A percentile compares a stretch with the other conserved stretches of the same genome.
Evolutionary conservation across 2,113 vertebrate species (phyloP).

Genomic region (Leucopsar rothschildi): DNA sequence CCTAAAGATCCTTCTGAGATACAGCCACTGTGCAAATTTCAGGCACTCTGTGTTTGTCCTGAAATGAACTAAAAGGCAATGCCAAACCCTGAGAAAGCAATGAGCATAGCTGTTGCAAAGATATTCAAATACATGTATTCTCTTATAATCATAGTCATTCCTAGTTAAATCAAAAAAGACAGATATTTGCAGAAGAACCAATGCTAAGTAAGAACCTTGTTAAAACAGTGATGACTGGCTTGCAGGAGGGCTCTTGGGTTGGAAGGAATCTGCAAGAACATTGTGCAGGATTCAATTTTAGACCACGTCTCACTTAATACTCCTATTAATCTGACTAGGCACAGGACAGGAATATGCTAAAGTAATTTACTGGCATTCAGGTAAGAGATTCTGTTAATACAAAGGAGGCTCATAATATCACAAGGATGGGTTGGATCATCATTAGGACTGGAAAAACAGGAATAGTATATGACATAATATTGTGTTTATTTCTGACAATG

Average conservation of each 20-base stretch:
- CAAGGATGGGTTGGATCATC: neutral
- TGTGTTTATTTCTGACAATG: neutral
- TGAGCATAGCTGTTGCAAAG: neutral
- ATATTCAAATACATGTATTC: constrained; percentile 24
- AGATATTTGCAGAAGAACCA: neutral
- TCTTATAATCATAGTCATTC: constrained; percentile 10
- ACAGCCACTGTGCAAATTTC: neutral
- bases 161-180: constrained; percentile 1
- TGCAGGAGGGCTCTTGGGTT: neutral
- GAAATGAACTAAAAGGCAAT: constrained; percentile 4
- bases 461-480: accelerated
- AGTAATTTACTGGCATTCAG: neutral
- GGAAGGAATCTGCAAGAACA: neutral
- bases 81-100: neutral
- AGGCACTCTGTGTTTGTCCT: neutral
- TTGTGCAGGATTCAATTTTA: neutral
- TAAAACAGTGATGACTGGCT: neutral
- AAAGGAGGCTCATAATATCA: neutral
- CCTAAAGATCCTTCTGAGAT: neutral
- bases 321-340: neutral
- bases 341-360: neutral
- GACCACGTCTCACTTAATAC: neutral
- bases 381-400: neutral
- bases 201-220: neutral
- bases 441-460: neutral